A percentile compares a stretch with the other conserved stretches of the same genome.
These are phyloP conservation scores for Psilanteris sp. DNA, from an alignment of 1,140 invertebrate species.

Conservation along the genomic window DNA sequence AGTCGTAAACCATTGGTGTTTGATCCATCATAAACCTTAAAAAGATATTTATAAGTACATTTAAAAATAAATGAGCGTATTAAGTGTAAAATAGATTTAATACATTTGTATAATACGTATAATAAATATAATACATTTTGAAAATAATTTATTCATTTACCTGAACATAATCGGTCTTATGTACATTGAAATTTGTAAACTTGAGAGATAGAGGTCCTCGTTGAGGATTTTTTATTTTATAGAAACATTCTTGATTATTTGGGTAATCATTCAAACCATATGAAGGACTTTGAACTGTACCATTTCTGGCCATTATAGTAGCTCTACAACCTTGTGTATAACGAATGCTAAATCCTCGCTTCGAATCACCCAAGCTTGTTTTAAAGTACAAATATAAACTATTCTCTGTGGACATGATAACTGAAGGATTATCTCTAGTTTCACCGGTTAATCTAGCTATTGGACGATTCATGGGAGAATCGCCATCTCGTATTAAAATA, in stretches of 20 bases:
- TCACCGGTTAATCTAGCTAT: slow-evolving; percentile 91
- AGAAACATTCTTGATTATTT: slow-evolving; percentile 94
- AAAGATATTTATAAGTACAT: too few species aligned
- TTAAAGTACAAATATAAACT: slow-evolving; percentile 95
- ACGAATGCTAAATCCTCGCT: slow-evolving; percentile 93
- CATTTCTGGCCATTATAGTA: slow-evolving; percentile 88
- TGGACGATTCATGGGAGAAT: slow-evolving; percentile 89
- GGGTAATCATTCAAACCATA: slow-evolving; percentile 91
- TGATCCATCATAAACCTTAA: slow-evolving; percentile 90
- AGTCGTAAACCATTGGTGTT: slow-evolving; percentile 91
- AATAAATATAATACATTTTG: too few species aligned
- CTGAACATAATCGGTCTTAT: slow-evolving; percentile 92
- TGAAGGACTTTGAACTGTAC: slow-evolving; percentile 92
- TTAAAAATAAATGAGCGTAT: too few species aligned
- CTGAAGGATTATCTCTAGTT: slow-evolving; percentile 87
- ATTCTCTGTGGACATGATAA: slow-evolving; percentile 94
- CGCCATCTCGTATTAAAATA: slow-evolving; percentile 93
- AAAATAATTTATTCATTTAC: too few species aligned
- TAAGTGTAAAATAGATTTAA: too few species aligned
- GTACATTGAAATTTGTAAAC: slow-evolving; percentile 92
- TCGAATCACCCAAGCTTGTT: slow-evolving; percentile 92
- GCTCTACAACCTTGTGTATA: slow-evolving; percentile 93
- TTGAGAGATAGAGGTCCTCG: slow-evolving; percentile 91
- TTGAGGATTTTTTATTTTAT: slow-evolving; percentile 90
- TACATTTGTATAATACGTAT: too few species aligned